These are phyloP conservation scores for Stramonita haemastoma DNA, from an alignment of 2,888 invertebrate genomes.

Conservation along the genomic window DNA sequence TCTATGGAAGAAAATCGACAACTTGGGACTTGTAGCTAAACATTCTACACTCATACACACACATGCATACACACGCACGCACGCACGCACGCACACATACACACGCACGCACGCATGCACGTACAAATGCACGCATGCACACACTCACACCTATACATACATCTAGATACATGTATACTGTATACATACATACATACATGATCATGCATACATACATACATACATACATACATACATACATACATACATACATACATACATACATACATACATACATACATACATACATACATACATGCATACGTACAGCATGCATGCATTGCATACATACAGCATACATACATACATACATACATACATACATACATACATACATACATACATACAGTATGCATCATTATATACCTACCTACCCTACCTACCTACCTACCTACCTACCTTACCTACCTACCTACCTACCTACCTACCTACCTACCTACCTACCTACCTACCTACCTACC, in stretches of 20 bases:
- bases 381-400: too few species aligned
- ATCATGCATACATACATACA: not conserved
- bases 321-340: too few species aligned
- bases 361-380: not conserved
- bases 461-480: not conserved
- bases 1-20: too few species aligned
- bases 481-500: not conserved
- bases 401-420: too few species aligned
- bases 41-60: too few species aligned
- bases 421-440: not conserved
- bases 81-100: too few species aligned
- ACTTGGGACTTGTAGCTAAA: too few species aligned
- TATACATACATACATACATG: not conserved
- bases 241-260: slow-evolving; percentile 9
- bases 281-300: not conserved
- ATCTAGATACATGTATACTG: not conserved
- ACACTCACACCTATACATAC: too few species aligned
- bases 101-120: too few species aligned
- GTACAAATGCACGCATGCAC: too few species aligned
- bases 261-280: not conserved
- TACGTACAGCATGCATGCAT: too few species aligned
- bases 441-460: not conserved
- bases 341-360: slow-evolving; percentile 12
- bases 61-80: too few species aligned
- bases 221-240: not conserved